phyloP scores from a whole-genome alignment of 2,797 vertebrate species.

The Hephaestus fuliginosus region DNA sequence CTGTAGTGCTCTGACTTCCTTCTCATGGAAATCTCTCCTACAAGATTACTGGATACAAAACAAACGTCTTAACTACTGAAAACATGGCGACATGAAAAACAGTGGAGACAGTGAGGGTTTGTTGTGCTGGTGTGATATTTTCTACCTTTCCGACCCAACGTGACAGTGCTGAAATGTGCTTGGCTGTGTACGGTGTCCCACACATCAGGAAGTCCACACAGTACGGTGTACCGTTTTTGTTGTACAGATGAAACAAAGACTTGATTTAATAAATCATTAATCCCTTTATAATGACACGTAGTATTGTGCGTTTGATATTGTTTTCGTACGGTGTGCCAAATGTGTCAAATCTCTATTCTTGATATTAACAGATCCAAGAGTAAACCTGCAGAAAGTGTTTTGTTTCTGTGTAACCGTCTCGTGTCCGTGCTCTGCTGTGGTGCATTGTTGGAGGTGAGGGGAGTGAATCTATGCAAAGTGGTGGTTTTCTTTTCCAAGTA shows the following conservation, averaged over 20 bases:
- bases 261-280: conserved; percentile 74
- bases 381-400: conserved; percentile 23
- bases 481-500: conserved; percentile 7
- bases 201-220: conserved; percentile 34
- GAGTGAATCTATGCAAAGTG: conserved; percentile 74
- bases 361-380: conserved; percentile 49
- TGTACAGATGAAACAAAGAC: conserved; percentile 62
- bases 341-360: conserved; percentile 73
- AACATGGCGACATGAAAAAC: conserved; percentile 10
- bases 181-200: conserved; percentile 38
- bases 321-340: conserved; percentile 62
- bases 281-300: conserved; percentile 75
- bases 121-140: conserved; percentile 63
- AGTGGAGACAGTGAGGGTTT: conserved; percentile 7
- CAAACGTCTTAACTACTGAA: conserved; percentile 8
- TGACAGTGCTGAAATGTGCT: conserved; percentile 54
- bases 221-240: conserved; percentile 51
- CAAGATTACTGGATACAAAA: conserved; percentile 23
- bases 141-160: conserved; percentile 58
- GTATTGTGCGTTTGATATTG: conserved; percentile 70
- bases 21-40: conserved; percentile 35
- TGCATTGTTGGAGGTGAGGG: conserved; percentile 13
- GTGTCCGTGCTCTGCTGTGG: conserved; percentile 36
- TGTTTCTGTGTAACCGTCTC: conserved; percentile 30
- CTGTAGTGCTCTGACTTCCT: conserved; percentile 55